Evolutionary conservation across 2,113 vertebrate genomes (phyloP).

Genomic region (human (Homo sapiens)): GRCh38 chr16:66201001-66201500

Average conservation of each 20-base stretch:
- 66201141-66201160: slow-evolving; percentile 29
- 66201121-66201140: slow-evolving; percentile 7
- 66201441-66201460: neutral
- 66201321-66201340: neutral
- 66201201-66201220: neutral
- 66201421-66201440: neutral
- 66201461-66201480: neutral
- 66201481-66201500: neutral
- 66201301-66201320: neutral
- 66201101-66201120: neutral
- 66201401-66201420: neutral
- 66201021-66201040: neutral
- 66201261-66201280: neutral
- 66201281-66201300: neutral
- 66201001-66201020: slow-evolving; percentile 5
- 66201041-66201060: slow-evolving; percentile 30
- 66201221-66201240: neutral
- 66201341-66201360: neutral
- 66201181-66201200: neutral
- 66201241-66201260: rapidly evolving
- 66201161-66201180: slow-evolving; percentile 38
- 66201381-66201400: neutral
- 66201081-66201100: slow-evolving; percentile 34
- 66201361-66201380: neutral
- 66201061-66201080: slow-evolving; percentile 57